Percentiles rank a stretch among this genome's conserved stretches.
phyloP scores from a whole-genome alignment of 2,888 invertebrate genomes.

The Eueremaeus valkanovi region DNA sequence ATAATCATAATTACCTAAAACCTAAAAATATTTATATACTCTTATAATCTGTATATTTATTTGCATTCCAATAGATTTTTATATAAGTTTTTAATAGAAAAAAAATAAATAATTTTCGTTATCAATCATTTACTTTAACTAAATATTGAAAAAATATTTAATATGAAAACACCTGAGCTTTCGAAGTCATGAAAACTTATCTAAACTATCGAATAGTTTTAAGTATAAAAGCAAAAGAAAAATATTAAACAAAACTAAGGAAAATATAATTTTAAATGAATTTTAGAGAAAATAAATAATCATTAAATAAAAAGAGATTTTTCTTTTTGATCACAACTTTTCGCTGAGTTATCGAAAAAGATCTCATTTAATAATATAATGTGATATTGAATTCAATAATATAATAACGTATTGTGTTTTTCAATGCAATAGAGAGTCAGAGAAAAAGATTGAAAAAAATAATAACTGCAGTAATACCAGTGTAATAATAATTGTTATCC shows the following conservation, averaged over 20 bases:
- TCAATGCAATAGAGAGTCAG: background rate
- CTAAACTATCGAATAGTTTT: background rate
- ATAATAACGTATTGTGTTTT: constrained; percentile 1
- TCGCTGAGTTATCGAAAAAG: background rate
- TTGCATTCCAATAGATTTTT: background rate
- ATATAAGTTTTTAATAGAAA: background rate
- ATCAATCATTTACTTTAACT: background rate
- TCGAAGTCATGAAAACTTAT: background rate
- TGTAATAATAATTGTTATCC: constrained; percentile 15
- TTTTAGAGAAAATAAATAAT: background rate
- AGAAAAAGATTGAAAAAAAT: too few relatives aligned
- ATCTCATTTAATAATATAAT: background rate
- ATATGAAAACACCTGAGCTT: constrained; percentile 9
- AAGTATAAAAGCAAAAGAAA: background rate
- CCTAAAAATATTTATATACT: too few relatives aligned
- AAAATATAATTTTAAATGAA: background rate
- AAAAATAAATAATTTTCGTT: background rate
- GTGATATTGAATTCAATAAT: constrained; percentile 19
- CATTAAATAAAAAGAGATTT: background rate
- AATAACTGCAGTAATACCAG: background rate
- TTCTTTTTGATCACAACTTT: background rate
- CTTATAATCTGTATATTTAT: too few relatives aligned
- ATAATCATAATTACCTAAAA: too few relatives aligned
- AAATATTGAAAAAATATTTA: too few relatives aligned
- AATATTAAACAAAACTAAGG: background rate